Base-by-base conservation (phyloP, 2,888 invertebrate genomes). In the Nineta flava region DNA sequence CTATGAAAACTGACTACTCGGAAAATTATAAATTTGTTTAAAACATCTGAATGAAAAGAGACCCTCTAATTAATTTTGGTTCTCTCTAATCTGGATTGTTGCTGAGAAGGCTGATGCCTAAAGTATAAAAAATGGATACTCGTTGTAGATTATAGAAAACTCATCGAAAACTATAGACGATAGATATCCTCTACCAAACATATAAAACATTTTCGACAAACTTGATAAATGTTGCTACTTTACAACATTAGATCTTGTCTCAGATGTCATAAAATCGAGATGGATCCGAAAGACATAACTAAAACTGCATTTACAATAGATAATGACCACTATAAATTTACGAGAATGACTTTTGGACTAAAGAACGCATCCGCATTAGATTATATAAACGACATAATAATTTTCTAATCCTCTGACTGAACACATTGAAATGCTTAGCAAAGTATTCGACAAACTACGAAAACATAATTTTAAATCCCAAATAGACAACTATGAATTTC, bases 211-310 rank as follows among this genome's bases (percentile, higher is more conserved):
- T 5, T 50, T 63, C 15, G 60, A 62, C 41, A 57, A 60, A 51
- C 45, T 62, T 21, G 61, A 61, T 1, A 53, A 54, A 48, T 57
- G 57, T 40, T 47, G 56, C 17, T 62, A 59, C 44, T 63, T 64
- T 50, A 56, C 58, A 0, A 59, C 56, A 0, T 42, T 62, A 3
- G 61, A 64, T 49, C 49, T 62, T 2, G 58, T 60, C 1, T 55
- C 53, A 31, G 62, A 61, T 0, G 64, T 60, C 58, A 59, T 46
- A 61, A 64, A 49, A 60, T 64, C 1, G 57, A 57, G 10, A 49
- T 63, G 38, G 48, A 55, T n/a, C 40, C 49, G 26, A 51, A 55
- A 12, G 56, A 58, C 16, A 54, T 55, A 13, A 43, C 49, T 48
- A 63, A 61, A 53, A 63, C 62, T 1, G 60, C 61, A 2, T 60